phyloP scores from a whole-genome alignment of 1,140 invertebrate genomes.

The Drosophila bocqueti region DNA sequence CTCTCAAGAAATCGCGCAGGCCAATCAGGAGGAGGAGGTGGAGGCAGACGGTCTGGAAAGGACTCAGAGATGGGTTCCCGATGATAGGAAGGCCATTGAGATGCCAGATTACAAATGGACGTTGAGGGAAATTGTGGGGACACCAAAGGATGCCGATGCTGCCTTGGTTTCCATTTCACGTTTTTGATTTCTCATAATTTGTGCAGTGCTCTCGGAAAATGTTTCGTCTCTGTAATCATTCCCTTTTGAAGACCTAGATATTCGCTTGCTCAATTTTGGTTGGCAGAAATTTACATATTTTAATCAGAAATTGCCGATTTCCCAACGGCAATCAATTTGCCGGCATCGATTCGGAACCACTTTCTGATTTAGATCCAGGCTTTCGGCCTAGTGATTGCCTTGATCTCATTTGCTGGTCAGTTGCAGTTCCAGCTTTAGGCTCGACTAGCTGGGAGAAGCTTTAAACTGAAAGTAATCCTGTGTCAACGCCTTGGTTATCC shows the following conservation, averaged over 20 bases:
- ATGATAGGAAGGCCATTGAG: slow-evolving; percentile 47
- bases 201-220: slow-evolving; percentile 23
- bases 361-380: slow-evolving; percentile 8
- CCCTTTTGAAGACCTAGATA: slow-evolving; percentile 22
- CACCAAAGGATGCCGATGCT: slow-evolving; percentile 20
- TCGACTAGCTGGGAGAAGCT: neutral
- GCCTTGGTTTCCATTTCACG: slow-evolving; percentile 42
- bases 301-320: slow-evolving; percentile 38
- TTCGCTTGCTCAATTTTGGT: slow-evolving; percentile 29
- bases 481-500: slow-evolving; percentile 22
- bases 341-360: slow-evolving; percentile 9
- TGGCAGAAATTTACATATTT: slow-evolving; percentile 38
- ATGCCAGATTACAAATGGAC: slow-evolving; percentile 35
- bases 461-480: slow-evolving; percentile 20
- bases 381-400: neutral
- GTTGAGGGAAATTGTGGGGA: neutral
- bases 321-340: slow-evolving; percentile 38
- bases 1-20: slow-evolving; percentile 49
- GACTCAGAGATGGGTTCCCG: slow-evolving; percentile 39
- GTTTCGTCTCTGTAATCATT: slow-evolving; percentile 18
- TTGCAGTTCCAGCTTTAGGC: slow-evolving; percentile 18
- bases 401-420: slow-evolving; percentile 20
- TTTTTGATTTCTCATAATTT: slow-evolving; percentile 61
- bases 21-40: slow-evolving; percentile 18
- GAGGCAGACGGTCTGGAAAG: neutral